Percentiles rank a stretch among this genome's conserved stretches.
phyloP scores from a whole-genome alignment of 2,888 invertebrate genomes.

The Pachydiplax longipennis region DNA sequence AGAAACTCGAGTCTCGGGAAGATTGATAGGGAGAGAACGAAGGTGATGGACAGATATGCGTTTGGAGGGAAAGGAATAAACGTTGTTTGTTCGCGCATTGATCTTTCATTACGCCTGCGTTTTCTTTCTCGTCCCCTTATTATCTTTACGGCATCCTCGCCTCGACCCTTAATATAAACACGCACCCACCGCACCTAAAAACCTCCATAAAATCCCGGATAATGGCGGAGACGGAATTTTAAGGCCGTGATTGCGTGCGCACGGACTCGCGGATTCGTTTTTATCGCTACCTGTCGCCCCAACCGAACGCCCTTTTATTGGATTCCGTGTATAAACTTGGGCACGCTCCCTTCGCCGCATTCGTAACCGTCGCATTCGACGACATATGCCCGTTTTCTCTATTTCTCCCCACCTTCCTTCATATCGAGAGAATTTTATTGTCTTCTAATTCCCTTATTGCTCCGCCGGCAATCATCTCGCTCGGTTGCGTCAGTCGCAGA shows the following conservation, averaged over 20 bases:
- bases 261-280: neutral
- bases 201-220: neutral
- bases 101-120: neutral
- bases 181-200: neutral
- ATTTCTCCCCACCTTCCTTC: neutral
- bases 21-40: conserved; percentile 14
- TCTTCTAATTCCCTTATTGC: neutral
- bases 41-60: neutral
- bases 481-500: neutral
- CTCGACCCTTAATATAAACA: neutral
- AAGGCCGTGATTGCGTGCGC: neutral
- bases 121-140: neutral
- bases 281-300: neutral
- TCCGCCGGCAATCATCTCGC: neutral
- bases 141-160: neutral
- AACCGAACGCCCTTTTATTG: neutral
- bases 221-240: neutral
- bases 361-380: neutral
- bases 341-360: neutral
- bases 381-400: neutral
- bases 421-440: neutral
- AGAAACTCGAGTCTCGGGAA: neutral
- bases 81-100: neutral
- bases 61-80: neutral
- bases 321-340: neutral